Conservation (phyloP, 2,113 vertebrate genomes). For the Perca fluviatilis region DNA sequence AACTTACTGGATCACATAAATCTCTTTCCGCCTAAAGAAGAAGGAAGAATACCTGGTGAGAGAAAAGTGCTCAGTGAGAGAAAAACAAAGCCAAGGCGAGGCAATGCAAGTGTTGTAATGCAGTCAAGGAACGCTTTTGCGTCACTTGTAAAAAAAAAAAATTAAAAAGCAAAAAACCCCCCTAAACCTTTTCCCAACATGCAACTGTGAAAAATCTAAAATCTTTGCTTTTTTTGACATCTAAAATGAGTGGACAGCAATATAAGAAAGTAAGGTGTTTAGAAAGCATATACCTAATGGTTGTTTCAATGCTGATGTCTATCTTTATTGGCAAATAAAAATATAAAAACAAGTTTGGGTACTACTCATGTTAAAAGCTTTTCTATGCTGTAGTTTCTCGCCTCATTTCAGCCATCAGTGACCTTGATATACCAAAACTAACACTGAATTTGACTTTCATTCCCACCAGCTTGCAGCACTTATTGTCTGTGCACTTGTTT, state of each 20-base stretch:
- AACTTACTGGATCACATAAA: constrained; percentile 99
- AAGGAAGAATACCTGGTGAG: constrained; percentile 98
- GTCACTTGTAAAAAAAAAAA: no score
- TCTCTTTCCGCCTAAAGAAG: constrained; percentile 99
- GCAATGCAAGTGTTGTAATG: constrained; percentile 32
- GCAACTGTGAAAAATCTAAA: not conserved
- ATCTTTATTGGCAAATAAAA: not conserved
- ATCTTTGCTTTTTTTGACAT: constrained; percentile 8
- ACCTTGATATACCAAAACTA: constrained; percentile 3
- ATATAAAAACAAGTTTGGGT: not conserved
- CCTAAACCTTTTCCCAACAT: no score
- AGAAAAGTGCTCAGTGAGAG: constrained; percentile 84
- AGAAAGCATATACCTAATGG: not conserved
- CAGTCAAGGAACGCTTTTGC: no score
- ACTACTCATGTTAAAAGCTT: not conserved
- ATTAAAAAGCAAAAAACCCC: no score
- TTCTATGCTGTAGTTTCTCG: not conserved
- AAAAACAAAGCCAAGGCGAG: constrained; percentile 55
- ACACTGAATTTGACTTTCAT: constrained; percentile 2
- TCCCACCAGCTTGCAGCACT: constrained; percentile 17
- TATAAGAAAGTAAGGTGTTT: not conserved
- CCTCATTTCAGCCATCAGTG: not conserved
- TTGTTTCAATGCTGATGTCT: not conserved
- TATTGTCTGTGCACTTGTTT: constrained; percentile 25
- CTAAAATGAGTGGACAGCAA: constrained; percentile 3